Evolutionary conservation across 2,888 invertebrate species (phyloP).

Genomic region (Meliscaeva auricollis): DNA sequence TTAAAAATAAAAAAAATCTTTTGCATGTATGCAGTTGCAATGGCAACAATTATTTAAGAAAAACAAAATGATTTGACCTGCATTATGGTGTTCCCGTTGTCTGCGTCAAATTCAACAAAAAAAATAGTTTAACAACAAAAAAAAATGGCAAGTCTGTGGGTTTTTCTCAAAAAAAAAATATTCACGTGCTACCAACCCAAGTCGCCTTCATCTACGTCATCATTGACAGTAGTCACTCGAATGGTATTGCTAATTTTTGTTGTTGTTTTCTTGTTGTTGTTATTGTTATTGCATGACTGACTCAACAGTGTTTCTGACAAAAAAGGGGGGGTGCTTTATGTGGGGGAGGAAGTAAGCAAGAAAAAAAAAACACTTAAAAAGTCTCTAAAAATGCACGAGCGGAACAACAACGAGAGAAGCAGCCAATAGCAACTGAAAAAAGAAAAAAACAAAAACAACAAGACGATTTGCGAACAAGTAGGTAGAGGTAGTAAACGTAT

Average conservation of each 20-base stretch:
- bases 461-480: slow-evolving; percentile 10
- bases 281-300: slow-evolving; percentile 60
- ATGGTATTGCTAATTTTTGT: slow-evolving; percentile 11
- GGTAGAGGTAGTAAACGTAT: not conserved
- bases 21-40: not conserved
- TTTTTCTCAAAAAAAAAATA: not conserved
- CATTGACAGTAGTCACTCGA: slow-evolving; percentile 48
- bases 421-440: not conserved
- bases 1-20: slow-evolving; percentile 1
- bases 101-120: not conserved
- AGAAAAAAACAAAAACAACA: slow-evolving; percentile 18
- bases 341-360: slow-evolving; percentile 7
- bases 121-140: not conserved
- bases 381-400: slow-evolving; percentile 55
- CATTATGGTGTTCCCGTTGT: slow-evolving; percentile 23
- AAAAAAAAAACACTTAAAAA: slow-evolving; percentile 53
- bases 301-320: slow-evolving; percentile 17
- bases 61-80: slow-evolving; percentile 31
- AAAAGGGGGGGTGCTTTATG: not conserved
- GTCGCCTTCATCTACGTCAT: slow-evolving; percentile 65
- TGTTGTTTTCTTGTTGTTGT: slow-evolving; percentile 3
- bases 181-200: slow-evolving; percentile 60
- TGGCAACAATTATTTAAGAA: slow-evolving; percentile 13
- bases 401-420: slow-evolving; percentile 24
- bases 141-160: slow-evolving; percentile 27